Evolutionary conservation across 2,113 vertebrate species (phyloP).

Genomic region (Lophura nycthemera): DNA sequence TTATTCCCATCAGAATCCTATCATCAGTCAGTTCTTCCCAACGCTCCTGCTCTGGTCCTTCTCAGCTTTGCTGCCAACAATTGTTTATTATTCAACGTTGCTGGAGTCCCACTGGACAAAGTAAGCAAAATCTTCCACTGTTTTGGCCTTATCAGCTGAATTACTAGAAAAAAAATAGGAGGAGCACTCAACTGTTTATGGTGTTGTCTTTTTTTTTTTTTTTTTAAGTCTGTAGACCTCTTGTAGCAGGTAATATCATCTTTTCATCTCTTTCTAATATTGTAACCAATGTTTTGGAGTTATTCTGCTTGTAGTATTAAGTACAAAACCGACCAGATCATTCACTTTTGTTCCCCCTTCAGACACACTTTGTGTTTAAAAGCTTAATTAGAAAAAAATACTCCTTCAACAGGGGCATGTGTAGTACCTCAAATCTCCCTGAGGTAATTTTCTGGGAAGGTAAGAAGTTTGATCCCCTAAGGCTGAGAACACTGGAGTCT

Average conservation of each 20-base stretch:
- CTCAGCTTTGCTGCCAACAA: conserved; percentile 89
- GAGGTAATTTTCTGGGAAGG: rapidly evolving
- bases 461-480: neutral
- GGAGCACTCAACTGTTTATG: neutral
- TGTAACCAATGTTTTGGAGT: neutral
- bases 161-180: neutral
- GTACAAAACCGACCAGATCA: neutral
- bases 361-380: neutral
- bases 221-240: rapidly evolving
- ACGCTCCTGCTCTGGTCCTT: conserved; percentile 94
- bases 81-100: conserved; percentile 95
- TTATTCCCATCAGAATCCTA: conserved; percentile 79
- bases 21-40: conserved; percentile 97
- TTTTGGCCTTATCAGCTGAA: neutral
- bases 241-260: neutral
- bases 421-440: neutral
- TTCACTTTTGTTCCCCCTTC: neutral
- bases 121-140: conserved; percentile 71
- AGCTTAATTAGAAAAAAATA: neutral
- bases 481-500: neutral
- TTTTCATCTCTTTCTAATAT: neutral
- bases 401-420: neutral
- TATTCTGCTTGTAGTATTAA: neutral
- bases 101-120: conserved; percentile 94
- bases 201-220: neutral